Base-by-base conservation (phyloP, 2,797 vertebrate genomes). In the Hydrolagus colliei region DNA sequence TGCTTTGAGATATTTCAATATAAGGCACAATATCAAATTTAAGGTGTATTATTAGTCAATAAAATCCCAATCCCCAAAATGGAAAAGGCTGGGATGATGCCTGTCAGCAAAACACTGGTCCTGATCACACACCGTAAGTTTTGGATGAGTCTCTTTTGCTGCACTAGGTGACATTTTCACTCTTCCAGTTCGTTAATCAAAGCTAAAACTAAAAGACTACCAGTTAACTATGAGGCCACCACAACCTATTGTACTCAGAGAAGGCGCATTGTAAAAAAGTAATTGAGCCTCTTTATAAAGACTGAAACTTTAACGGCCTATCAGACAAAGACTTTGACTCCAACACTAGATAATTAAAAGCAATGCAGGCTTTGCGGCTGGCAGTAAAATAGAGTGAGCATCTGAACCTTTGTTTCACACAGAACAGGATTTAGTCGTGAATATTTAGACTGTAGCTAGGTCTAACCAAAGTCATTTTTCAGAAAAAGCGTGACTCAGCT, bases 231-330 rank as follows among this genome's bases (percentile, higher is more conserved):
- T 84, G 71, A 84, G 67, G 67, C 63, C 79, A 84, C 62, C 16
- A 18, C 27, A 35, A 68, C 71, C 71, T 67, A 84, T 84, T 71
- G 12, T 67, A 71, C 79, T 41, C 79, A 27, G 71, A 35, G 79
- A 84, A 84, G 79, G 79, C 16, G 52, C 79, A 84, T 68, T 84
- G 65, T 41, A 35, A 84, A 84, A 18, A 52, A 84, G 71, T 84
- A 84, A 84, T 84, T 84, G 65, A 71, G 68, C 65, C 63, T 71
- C 65, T 71, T 68, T 71, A 84, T 71, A 65, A 10, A 71, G 63
- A 68, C 20, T 35, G 71, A 65, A 52, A 84, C 79, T 84, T 71
- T 84, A 71, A 67, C 79, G 41, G 79, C 27, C 62, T 52, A 35
- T 84, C 68, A 65, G 32, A 71, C 62, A 35, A 71, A 84, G 65